Base-by-base conservation (phyloP, 2,888 invertebrate species). In the Torymus aiolomorphi region DNA sequence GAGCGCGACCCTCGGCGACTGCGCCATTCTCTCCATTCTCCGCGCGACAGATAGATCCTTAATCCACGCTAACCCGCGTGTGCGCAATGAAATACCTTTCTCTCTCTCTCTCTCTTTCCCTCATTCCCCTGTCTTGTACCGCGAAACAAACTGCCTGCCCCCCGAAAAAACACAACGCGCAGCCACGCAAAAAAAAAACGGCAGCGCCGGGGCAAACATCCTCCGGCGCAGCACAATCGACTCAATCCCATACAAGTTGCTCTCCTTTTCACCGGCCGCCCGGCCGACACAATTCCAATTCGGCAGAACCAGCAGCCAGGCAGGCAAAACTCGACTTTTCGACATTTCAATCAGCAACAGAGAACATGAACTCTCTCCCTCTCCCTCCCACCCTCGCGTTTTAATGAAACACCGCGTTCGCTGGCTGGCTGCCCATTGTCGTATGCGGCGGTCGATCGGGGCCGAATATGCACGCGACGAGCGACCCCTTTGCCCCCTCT, bases 361-460 rank as follows among this genome's bases (percentile, higher is more conserved):
- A 54, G 24, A 24, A 24, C 24, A 24, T 24, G 24, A 31, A 85
- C 83, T 86, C 80, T 20, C 67, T 42, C n/a, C n/a, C n/a, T n/a
- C n/a, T n/a, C n/a, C n/a, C 54, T 49, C 52, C 13, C 70, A 20
- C 63, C 54, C 59, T 24, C 88, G 88, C 87, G 88, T 88, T 89
- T 89, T 89, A 89, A 89, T 89, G 89, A 89, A 89, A 88, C 88
- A 88, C 88, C 24, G 24, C 24, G 24, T 3, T 24, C 87, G 89
- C 88, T 88, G 88, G 87, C 88, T 87, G 87, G 88, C 87, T 88
- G 89, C 87, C 87, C 88, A 88, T 89, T 89, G 89, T 89, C 85
- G 85, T 85, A 72, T 81, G 84, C 24, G 24, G 24, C 24, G 24
- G 24, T 24, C 24, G 24, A 24, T 24, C 24, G 3, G 24, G 24